Evolutionary conservation across 1,140 invertebrate genomes (phyloP).

Genomic region (Heliothis virescens): DNA sequence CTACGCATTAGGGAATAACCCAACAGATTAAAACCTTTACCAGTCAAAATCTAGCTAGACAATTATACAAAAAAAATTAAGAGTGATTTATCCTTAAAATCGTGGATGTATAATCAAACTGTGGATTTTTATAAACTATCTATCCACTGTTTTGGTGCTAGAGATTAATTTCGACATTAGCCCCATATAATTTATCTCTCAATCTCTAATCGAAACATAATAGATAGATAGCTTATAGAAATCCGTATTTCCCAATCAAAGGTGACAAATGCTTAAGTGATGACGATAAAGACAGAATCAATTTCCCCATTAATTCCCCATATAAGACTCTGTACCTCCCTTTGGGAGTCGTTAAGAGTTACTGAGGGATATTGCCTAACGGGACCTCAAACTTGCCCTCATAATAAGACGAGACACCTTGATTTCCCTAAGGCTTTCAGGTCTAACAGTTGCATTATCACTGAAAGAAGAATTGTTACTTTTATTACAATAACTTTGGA

Average conservation of each 20-base stretch:
- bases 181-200: no score
- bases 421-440: constrained; percentile 4
- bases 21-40: no score
- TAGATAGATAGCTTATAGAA: no score
- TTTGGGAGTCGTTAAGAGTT: constrained; percentile 20
- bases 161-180: no score
- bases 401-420: constrained; percentile 17
- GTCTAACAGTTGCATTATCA: constrained; percentile 7
- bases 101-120: no score
- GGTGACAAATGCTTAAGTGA: background rate
- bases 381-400: background rate
- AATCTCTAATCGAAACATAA: no score
- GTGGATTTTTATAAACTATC: no score
- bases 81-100: no score
- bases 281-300: no score
- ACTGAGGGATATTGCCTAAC: background rate
- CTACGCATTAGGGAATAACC: background rate
- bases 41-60: no score
- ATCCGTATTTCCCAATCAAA: background rate
- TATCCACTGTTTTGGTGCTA: no score
- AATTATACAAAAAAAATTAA: no score
- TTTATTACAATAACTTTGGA: background rate
- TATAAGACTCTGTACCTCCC: background rate
- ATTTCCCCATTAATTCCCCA: background rate
- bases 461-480: background rate